These are phyloP conservation scores for Torymus tubicola DNA, from an alignment of 2,888 invertebrate species.

Conservation along the genomic window DNA sequence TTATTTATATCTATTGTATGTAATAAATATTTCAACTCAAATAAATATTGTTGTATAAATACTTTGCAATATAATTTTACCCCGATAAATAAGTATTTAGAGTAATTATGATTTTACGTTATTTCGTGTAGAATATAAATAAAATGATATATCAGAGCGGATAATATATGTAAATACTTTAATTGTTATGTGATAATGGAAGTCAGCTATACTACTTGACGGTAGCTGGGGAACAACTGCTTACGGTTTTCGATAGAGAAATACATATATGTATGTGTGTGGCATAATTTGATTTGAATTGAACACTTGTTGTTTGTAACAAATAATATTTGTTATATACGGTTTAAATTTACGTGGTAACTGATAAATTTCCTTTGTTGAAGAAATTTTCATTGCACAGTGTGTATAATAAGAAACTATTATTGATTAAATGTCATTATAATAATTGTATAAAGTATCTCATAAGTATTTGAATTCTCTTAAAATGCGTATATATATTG, in stretches of 20 bases:
- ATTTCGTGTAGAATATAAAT: too few species aligned
- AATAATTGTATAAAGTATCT: slow-evolving; percentile 18
- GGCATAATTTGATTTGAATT: background rate
- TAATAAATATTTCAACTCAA: background rate
- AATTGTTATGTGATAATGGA: too few species aligned
- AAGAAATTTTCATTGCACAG: slow-evolving; percentile 44
- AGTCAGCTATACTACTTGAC: too few species aligned
- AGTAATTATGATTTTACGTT: background rate
- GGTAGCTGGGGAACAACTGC: too few species aligned
- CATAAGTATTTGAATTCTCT: slow-evolving; percentile 17
- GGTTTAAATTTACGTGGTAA: slow-evolving; percentile 24
- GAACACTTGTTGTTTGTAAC: slow-evolving; percentile 23
- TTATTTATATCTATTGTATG: background rate
- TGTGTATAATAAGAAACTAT: slow-evolving; percentile 21
- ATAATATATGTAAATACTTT: too few species aligned
- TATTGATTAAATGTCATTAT: background rate
- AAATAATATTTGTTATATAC: slow-evolving; percentile 7
- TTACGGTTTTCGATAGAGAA: background rate
- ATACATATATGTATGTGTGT: background rate
- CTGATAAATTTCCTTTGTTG: slow-evolving; percentile 18
- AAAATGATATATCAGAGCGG: too few species aligned
- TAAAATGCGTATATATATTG: background rate
- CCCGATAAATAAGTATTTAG: slow-evolving; percentile 9
- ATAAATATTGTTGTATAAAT: slow-evolving; percentile 27
- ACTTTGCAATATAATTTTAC: slow-evolving; percentile 8